phyloP scores from a whole-genome alignment of 2,797 vertebrate genomes.

The Falco concolor region DNA sequence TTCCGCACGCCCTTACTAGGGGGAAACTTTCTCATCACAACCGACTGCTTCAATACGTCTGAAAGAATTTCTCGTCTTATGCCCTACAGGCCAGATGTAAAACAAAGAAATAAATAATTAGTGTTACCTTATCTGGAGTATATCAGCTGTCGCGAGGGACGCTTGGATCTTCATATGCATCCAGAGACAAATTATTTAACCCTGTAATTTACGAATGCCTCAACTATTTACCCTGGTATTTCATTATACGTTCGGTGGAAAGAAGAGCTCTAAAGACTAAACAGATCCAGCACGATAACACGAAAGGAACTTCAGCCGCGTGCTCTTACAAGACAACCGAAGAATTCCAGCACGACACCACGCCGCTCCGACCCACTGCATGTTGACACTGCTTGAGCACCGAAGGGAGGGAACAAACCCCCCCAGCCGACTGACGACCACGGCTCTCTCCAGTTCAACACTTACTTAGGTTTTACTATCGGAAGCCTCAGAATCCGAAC shows the following conservation, averaged over 20 bases:
- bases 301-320: neutral
- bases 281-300: conserved; percentile 15
- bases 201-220: conserved; percentile 1
- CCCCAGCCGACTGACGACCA: neutral
- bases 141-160: neutral
- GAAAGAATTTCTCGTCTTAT: neutral
- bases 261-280: neutral
- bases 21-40: neutral
- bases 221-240: neutral
- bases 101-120: conserved; percentile 7
- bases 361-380: neutral
- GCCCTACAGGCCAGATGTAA: neutral
- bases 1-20: fast-evolving
- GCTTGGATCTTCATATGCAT: neutral
- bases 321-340: neutral
- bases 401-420: neutral
- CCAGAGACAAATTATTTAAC: neutral
- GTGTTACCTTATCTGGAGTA: conserved; percentile 35
- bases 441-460: neutral
- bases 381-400: neutral
- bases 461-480: neutral
- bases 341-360: neutral
- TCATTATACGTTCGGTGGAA: neutral
- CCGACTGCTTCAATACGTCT: neutral
- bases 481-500: neutral